Conservation (phyloP, 30 jellyfish, hydroid and myxozoan species). For the Hydractinia echinata region DNA sequence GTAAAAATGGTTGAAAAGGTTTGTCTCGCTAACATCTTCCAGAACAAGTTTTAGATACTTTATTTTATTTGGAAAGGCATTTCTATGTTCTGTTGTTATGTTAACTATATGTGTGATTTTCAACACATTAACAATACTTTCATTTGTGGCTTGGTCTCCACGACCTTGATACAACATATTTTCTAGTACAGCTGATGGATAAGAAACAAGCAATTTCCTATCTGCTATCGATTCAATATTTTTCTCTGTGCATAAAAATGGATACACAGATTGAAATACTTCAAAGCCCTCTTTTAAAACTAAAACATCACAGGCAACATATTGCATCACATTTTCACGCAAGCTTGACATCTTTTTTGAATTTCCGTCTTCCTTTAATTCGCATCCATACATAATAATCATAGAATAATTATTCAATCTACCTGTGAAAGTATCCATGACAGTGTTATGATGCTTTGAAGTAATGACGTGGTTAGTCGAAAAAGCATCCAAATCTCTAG, state of each 20-base stretch:
- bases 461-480: slow-evolving; percentile 47
- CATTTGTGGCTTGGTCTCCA: slow-evolving; percentile 83
- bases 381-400: slow-evolving; percentile 44
- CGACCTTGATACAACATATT: slow-evolving; percentile 68
- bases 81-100: slow-evolving; percentile 64
- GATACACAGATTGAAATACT: slow-evolving; percentile 35
- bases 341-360: neutral
- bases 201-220: slow-evolving; percentile 40
- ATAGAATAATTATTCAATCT: slow-evolving; percentile 38
- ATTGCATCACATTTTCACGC: slow-evolving; percentile 39
- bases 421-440: slow-evolving; percentile 26
- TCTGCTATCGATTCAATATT: slow-evolving; percentile 43
- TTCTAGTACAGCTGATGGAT: slow-evolving; percentile 68
- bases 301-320: slow-evolving; percentile 62
- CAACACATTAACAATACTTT: slow-evolving; percentile 40
- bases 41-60: slow-evolving; percentile 48
- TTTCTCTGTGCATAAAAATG: slow-evolving; percentile 69
- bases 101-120: slow-evolving; percentile 65
- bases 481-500: slow-evolving; percentile 38
- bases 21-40: slow-evolving; percentile 57
- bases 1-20: slow-evolving; percentile 45
- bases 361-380: neutral
- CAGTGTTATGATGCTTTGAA: slow-evolving; percentile 40
- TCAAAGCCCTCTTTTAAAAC: slow-evolving; percentile 51
- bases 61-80: slow-evolving; percentile 48